Percentiles rank a stretch among this genome's conserved stretches.
Evolutionary conservation across 2,888 invertebrate species (phyloP).

Genomic region (Palloptera scutellata): DNA sequence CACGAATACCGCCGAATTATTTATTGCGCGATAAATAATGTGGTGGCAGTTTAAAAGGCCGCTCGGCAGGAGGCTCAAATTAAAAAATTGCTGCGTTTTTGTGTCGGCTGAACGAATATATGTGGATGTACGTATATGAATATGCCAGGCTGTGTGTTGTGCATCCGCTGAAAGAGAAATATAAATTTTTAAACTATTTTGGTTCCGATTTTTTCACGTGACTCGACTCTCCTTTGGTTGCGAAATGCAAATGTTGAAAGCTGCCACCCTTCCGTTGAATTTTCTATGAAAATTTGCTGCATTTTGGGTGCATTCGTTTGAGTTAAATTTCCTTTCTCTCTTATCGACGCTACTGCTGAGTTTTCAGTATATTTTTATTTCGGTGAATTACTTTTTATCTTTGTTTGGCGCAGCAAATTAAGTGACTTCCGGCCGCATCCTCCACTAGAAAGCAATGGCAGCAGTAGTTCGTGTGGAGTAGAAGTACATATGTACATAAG

Average conservation of each 20-base stretch:
- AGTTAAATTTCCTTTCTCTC: background rate
- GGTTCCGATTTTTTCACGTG: too few relatives aligned
- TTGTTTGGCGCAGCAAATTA: slow-evolving; percentile 35
- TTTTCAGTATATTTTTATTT: slow-evolving; percentile 19
- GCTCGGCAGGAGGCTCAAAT: too few relatives aligned
- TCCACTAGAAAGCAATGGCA: slow-evolving; percentile 25
- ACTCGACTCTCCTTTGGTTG: too few relatives aligned
- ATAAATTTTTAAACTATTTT: too few relatives aligned
- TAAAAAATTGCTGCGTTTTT: too few relatives aligned
- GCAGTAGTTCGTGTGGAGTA: slow-evolving; percentile 1
- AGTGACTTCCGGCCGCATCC: slow-evolving; percentile 34
- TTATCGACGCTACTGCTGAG: slow-evolving; percentile 20
- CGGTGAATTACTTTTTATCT: slow-evolving; percentile 29
- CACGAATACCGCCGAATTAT: slow-evolving; percentile 34
- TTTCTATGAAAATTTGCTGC: slow-evolving; percentile 10
- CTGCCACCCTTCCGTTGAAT: background rate
- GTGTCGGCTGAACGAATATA: too few relatives aligned
- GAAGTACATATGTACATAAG: too few relatives aligned
- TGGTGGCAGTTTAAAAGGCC: slow-evolving; percentile 24
- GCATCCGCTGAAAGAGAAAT: too few relatives aligned
- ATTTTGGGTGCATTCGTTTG: slow-evolving; percentile 18
- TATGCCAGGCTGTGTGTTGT: too few relatives aligned
- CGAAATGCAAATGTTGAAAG: background rate
- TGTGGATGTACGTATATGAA: too few relatives aligned
- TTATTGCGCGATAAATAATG: slow-evolving; percentile 41